Evolutionary conservation across 2,888 invertebrate genomes (phyloP).

Genomic region (Xylota segnis): DNA sequence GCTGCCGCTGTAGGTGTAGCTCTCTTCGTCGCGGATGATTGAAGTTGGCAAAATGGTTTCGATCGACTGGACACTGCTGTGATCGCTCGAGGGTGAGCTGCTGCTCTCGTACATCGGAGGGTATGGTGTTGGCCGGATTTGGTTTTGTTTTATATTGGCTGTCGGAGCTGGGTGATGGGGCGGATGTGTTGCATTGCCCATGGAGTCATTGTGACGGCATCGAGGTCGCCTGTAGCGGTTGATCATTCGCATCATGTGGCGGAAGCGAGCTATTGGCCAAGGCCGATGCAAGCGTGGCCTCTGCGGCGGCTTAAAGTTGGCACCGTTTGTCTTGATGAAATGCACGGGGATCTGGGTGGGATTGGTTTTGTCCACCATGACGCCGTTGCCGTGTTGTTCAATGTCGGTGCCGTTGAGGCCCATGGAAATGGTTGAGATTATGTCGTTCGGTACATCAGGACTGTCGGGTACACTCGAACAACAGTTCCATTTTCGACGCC

Average conservation of each 20-base stretch:
- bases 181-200: conserved; percentile 43
- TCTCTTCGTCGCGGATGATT: conserved; percentile 82
- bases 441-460: conserved; percentile 86
- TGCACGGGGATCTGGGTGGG: conserved; percentile 80
- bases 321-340: conserved; percentile 77
- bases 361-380: conserved; percentile 78
- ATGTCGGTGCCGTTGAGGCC: conserved; percentile 75
- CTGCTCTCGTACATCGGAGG: conserved; percentile 77
- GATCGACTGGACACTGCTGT: conserved; percentile 78
- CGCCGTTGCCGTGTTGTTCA: conserved; percentile 65
- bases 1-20: conserved; percentile 80
- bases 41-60: conserved; percentile 83
- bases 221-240: conserved; percentile 83
- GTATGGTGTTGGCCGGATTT: conserved; percentile 83
- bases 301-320: conserved; percentile 77
- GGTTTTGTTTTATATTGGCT: conserved; percentile 83
- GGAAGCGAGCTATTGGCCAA: conserved; percentile 81
- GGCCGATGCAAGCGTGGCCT: conserved; percentile 78
- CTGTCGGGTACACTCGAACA: conserved; percentile 87
- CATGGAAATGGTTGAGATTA: conserved; percentile 82
- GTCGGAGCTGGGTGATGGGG: conserved; percentile 51
- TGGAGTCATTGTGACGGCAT: conserved; percentile 79
- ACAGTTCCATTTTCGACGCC: conserved; percentile 87
- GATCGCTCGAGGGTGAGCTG: conserved; percentile 79
- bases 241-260: conserved; percentile 83